Evolutionary conservation across 1,140 invertebrate species (phyloP).

Genomic region (Ips typographus): DNA sequence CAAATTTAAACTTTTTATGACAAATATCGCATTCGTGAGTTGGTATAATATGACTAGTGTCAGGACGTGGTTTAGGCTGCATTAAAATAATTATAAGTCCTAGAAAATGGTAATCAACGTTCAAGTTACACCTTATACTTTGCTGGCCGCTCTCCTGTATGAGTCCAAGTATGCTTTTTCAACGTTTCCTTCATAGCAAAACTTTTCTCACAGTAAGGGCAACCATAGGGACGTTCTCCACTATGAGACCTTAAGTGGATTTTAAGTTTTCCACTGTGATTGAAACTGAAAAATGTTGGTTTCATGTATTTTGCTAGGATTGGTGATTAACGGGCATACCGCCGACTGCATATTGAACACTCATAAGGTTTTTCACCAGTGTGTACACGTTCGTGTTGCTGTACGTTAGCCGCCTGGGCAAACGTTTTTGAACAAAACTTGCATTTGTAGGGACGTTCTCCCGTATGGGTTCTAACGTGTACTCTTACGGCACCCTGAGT

Average conservation of each 20-base stretch:
- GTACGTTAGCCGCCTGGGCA: slow-evolving; percentile 48
- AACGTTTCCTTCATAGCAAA: slow-evolving; percentile 67
- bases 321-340: slow-evolving; percentile 3
- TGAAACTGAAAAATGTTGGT: slow-evolving; percentile 52
- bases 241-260: slow-evolving; percentile 53
- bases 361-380: slow-evolving; percentile 56
- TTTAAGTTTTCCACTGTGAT: slow-evolving; percentile 46
- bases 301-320: background rate
- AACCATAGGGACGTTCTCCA: slow-evolving; percentile 46
- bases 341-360: slow-evolving; percentile 53
- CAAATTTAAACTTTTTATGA: slow-evolving; percentile 44
- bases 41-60: slow-evolving; percentile 25
- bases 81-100: slow-evolving; percentile 7
- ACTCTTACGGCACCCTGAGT: slow-evolving; percentile 41
- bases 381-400: slow-evolving; percentile 55
- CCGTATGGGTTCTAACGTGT: slow-evolving; percentile 44
- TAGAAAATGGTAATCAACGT: background rate
- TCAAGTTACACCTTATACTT: slow-evolving; percentile 23
- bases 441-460: slow-evolving; percentile 57
- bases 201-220: slow-evolving; percentile 55
- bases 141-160: slow-evolving; percentile 36
- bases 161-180: slow-evolving; percentile 54
- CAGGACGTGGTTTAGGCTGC: slow-evolving; percentile 22
- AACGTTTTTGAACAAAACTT: slow-evolving; percentile 44
- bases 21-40: slow-evolving; percentile 42